These are phyloP conservation scores for Festucalex cinctus DNA, from an alignment of 2,113 vertebrate genomes.

Conservation along the genomic window DNA sequence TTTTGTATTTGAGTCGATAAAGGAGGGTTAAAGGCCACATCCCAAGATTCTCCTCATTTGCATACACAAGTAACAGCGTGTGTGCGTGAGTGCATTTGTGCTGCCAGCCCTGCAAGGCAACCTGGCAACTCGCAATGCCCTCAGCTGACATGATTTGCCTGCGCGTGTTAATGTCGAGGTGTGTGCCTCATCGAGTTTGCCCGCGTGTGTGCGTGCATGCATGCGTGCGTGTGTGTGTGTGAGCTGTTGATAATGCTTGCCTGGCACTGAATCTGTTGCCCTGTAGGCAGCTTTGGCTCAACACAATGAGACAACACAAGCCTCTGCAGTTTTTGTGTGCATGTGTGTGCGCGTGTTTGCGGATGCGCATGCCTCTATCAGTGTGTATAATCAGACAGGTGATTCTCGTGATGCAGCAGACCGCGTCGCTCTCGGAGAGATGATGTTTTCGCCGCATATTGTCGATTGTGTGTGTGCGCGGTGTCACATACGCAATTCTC, in stretches of 20 bases:
- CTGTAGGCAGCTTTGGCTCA: constrained; percentile 26
- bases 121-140: too few species aligned
- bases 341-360: constrained; percentile 12
- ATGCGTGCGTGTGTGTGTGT: constrained; percentile 12
- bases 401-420: constrained; percentile 48
- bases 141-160: neutral
- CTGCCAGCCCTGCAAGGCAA: neutral
- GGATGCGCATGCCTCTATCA: constrained; percentile 14
- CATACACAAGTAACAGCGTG: too few species aligned
- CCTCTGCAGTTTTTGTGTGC: constrained; percentile 19
- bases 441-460: constrained; percentile 35
- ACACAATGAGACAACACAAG: constrained; percentile 42
- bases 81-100: neutral
- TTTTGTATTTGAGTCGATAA: too few species aligned
- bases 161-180: neutral
- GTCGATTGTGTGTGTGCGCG: constrained; percentile 9
- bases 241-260: constrained; percentile 26
- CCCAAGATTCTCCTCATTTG: too few species aligned
- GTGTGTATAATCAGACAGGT: constrained; percentile 48
- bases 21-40: too few species aligned
- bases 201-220: constrained; percentile 13
- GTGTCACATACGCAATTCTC: constrained; percentile 32
- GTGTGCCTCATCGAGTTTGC: neutral
- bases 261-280: constrained; percentile 29
- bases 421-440: constrained; percentile 46